Evolutionary conservation across 2,797 vertebrate genomes (phyloP).

Genomic region (Chaenodraco wilsoni): DNA sequence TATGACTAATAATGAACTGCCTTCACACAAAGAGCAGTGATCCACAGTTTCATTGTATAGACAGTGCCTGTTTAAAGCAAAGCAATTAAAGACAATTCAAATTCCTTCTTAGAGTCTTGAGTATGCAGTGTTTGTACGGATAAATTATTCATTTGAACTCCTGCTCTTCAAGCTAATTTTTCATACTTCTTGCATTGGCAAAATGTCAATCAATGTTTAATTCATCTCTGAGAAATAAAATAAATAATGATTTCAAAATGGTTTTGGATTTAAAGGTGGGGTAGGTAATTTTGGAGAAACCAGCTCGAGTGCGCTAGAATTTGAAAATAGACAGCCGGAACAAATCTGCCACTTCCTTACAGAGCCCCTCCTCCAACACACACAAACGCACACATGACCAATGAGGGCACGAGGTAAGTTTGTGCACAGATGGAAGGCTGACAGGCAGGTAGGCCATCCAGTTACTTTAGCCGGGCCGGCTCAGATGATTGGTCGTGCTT

Average conservation of each 20-base stretch:
- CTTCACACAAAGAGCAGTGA: conserved; percentile 56
- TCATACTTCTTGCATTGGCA: conserved; percentile 69
- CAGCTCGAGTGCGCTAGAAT: too few relatives aligned
- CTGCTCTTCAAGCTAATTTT: conserved; percentile 71
- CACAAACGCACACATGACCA: too few relatives aligned
- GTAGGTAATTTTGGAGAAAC: too few relatives aligned
- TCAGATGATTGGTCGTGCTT: too few relatives aligned
- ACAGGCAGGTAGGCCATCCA: too few relatives aligned
- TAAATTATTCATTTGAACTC: conserved; percentile 78
- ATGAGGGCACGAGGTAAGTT: too few relatives aligned
- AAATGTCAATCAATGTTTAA: conserved; percentile 73
- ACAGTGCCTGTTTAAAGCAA: conserved; percentile 54
- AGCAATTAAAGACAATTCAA: conserved; percentile 66
- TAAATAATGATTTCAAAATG: conserved; percentile 27
- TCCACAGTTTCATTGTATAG: conserved; percentile 63
- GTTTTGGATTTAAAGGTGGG: neutral
- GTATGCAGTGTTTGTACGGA: conserved; percentile 66
- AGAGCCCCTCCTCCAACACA: too few relatives aligned
- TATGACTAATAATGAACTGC: conserved; percentile 62
- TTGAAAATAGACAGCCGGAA: too few relatives aligned
- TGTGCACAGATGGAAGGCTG: too few relatives aligned
- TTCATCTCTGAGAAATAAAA: conserved; percentile 48
- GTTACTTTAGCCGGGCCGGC: too few relatives aligned
- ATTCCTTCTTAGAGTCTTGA: conserved; percentile 58
- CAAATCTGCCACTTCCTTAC: too few relatives aligned